phyloP scores from a whole-genome alignment of 2,797 vertebrate species.

The Macropodus opercularis region DNA sequence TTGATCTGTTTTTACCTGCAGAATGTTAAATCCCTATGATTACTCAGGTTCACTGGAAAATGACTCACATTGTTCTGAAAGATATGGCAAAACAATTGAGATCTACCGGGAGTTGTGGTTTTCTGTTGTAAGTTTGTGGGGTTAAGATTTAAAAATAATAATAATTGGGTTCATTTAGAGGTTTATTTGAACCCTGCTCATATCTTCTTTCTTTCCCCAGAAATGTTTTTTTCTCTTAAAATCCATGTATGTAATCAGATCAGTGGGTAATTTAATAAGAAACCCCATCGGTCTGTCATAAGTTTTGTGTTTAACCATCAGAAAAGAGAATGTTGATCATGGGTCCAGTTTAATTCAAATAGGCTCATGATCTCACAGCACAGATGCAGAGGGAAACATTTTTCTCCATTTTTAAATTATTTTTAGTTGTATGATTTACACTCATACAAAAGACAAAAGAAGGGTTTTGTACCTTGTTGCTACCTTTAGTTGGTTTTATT shows the following conservation, averaged over 20 bases:
- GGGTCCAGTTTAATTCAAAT: conserved; percentile 16
- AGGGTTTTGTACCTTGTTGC: no score
- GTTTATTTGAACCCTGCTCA: conserved; percentile 6
- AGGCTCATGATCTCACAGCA: conserved; percentile 14
- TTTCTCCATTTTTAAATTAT: no score
- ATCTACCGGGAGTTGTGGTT: conserved; percentile 15
- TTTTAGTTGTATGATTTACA: no score
- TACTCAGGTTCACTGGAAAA: conserved; percentile 31
- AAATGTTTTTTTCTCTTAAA: conserved; percentile 18
- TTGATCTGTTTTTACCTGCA: conserved; percentile 9
- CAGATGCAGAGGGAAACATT: neutral
- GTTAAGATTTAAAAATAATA: conserved; percentile 20
- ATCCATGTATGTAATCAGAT: conserved; percentile 29
- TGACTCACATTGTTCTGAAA: conserved; percentile 51
- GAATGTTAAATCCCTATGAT: conserved; percentile 25
- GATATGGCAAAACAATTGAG: conserved; percentile 26
- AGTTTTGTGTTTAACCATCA: conserved; percentile 17
- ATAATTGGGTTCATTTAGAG: conserved; percentile 12
- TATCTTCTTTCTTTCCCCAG: neutral
- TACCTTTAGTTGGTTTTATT: no score
- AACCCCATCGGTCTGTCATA: conserved; percentile 31
- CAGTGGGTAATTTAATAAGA: conserved; percentile 41
- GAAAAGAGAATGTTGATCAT: conserved; percentile 24
- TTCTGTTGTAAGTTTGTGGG: neutral
- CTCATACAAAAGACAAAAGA: no score